These are phyloP conservation scores for Zaprionus africanus DNA, from an alignment of 1,140 invertebrate species.

Conservation along the genomic window DNA sequence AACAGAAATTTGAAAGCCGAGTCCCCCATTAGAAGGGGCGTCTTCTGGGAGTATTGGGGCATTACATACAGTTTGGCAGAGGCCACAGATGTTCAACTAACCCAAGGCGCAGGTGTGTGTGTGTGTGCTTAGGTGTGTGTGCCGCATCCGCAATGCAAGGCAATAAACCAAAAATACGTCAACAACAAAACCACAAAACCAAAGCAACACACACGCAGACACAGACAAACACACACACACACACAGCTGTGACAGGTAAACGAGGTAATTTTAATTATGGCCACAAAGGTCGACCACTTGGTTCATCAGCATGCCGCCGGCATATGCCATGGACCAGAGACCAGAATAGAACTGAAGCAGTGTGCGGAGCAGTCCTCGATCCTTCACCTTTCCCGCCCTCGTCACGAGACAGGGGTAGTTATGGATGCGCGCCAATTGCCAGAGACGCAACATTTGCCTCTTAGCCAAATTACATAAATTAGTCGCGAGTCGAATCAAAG, in stretches of 20 bases:
- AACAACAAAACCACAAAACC: slow-evolving; percentile 77
- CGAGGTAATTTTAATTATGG: slow-evolving; percentile 83
- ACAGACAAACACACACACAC: slow-evolving; percentile 15
- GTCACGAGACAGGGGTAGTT: slow-evolving; percentile 34
- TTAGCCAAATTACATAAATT: slow-evolving; percentile 83
- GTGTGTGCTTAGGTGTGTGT: slow-evolving; percentile 6
- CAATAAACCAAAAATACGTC: slow-evolving; percentile 83
- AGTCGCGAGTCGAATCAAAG: slow-evolving; percentile 74
- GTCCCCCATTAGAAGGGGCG: not conserved
- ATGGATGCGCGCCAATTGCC: slow-evolving; percentile 75
- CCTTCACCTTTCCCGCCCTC: not conserved
- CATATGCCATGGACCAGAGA: slow-evolving; percentile 15
- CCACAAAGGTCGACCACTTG: slow-evolving; percentile 62
- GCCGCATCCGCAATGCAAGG: slow-evolving; percentile 80
- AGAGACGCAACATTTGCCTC: slow-evolving; percentile 63
- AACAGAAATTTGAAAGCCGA: slow-evolving; percentile 21
- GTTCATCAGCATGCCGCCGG: slow-evolving; percentile 72
- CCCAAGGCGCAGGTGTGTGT: slow-evolving; percentile 37
- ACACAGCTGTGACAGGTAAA: slow-evolving; percentile 64
- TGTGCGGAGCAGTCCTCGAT: not conserved
- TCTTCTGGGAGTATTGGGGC: slow-evolving; percentile 12
- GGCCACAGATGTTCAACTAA: slow-evolving; percentile 6
- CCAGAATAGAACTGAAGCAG: not conserved
- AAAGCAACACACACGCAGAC: slow-evolving; percentile 12
- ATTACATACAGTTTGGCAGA: slow-evolving; percentile 19